A percentile compares a stretch with the other conserved stretches of the same genome.
Evolutionary conservation across 2,888 invertebrate genomes (phyloP).

Genomic region (Dastarcus helophoroides): DNA sequence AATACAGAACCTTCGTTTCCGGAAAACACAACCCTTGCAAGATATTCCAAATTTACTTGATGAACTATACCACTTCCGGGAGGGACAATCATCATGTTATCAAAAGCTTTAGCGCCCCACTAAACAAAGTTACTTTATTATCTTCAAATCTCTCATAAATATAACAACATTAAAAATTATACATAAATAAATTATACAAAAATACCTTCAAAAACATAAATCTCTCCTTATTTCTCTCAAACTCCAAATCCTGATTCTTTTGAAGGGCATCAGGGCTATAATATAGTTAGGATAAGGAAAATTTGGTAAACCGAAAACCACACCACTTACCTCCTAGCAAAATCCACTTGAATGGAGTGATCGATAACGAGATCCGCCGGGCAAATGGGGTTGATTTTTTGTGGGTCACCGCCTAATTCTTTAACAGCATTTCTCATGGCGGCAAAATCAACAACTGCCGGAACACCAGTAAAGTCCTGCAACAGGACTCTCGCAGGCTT

Average conservation of each 20-base stretch:
- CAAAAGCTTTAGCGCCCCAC: constrained; percentile 95
- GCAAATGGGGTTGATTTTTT: constrained; percentile 92
- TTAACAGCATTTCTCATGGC: constrained; percentile 96
- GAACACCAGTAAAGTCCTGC: constrained; percentile 91
- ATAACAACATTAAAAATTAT: constrained; percentile 1
- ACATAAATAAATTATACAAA: constrained; percentile 3
- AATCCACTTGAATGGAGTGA: constrained; percentile 96
- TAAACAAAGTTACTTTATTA: constrained; percentile 28
- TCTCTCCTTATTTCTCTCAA: constrained; percentile 88
- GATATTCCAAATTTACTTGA: constrained; percentile 94
- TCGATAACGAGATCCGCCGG: constrained; percentile 97
- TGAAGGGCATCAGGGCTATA: constrained; percentile 73
- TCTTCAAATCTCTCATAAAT: constrained; percentile 8
- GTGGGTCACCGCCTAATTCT: constrained; percentile 73
- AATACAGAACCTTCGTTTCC: constrained; percentile 43
- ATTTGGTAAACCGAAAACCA: constrained; percentile 1
- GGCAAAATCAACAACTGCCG: constrained; percentile 97
- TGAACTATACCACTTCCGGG: constrained; percentile 98
- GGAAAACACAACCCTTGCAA: constrained; percentile 83
- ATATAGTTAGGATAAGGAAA: constrained; percentile 15
- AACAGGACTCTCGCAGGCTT: constrained; percentile 92
- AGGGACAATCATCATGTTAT: constrained; percentile 95
- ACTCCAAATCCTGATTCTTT: constrained; percentile 91
- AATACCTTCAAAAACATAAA: constrained; percentile 89
- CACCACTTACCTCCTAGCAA: constrained; percentile 53